These are phyloP conservation scores for Candidula unifasciata DNA, from an alignment of 2,888 invertebrate genomes.

Conservation along the genomic window DNA sequence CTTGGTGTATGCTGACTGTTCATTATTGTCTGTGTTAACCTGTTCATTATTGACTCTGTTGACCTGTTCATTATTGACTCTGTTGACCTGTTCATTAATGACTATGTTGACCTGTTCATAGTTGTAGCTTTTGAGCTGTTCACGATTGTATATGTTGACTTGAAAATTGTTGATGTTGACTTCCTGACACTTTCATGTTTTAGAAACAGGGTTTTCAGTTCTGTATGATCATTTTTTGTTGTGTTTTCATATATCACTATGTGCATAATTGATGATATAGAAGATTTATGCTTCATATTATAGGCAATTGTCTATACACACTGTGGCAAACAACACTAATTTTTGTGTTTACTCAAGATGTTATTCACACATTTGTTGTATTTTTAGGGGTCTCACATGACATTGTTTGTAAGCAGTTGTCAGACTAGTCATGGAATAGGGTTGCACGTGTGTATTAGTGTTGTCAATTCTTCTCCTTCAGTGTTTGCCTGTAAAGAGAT, in stretches of 20 bases:
- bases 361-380: neutral
- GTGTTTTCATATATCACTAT: neutral
- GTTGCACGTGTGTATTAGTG: too few relatives aligned
- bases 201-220: constrained; percentile 12
- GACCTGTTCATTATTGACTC: too few relatives aligned
- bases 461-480: too few relatives aligned
- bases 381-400: neutral
- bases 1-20: too few relatives aligned
- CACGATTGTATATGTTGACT: neutral
- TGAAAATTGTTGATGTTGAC: constrained; percentile 29
- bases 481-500: too few relatives aligned
- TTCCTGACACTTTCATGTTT: constrained; percentile 18
- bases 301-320: neutral
- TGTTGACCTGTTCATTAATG: too few relatives aligned
- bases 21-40: too few relatives aligned
- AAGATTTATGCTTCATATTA: neutral
- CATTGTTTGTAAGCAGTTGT: neutral
- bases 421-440: neutral
- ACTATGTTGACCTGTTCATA: too few relatives aligned
- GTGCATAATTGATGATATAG: neutral
- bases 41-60: too few relatives aligned
- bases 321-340: neutral
- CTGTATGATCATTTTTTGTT: constrained; percentile 13
- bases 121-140: too few relatives aligned
- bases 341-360: neutral